Base-by-base conservation (phyloP, 1,140 invertebrate genomes). In the Drosophila chauvacae region DNA sequence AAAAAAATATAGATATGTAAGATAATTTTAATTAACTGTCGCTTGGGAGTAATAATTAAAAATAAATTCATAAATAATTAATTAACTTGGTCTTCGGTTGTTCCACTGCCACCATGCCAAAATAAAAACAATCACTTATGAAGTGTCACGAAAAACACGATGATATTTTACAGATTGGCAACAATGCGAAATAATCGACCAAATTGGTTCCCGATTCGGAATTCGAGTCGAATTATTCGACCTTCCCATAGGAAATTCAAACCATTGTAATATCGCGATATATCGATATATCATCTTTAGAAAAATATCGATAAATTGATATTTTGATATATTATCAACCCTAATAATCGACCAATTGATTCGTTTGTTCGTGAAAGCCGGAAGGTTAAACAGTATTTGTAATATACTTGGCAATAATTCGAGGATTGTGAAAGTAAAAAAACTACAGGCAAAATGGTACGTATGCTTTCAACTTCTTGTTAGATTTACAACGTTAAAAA, bases 301-400 rank as follows among this genome's bases (percentile, higher is more conserved):
- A 33, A 33, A 33, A 33, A 33, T 33, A 33, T 33, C 30, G 30
- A 33, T 33, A 33, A 2, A 33, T 33, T 33, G 30, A 33, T 33
- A 33, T 33, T 33, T 33, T 33, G 30, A 33, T 33, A 33, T 33
- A 10, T 33, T 33, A 33, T 33, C 30, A 33, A 33, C 30, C 30
- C 30, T 33, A 66, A 66, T 66, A 66, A 66, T 35, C 58, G 62
- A 70, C 50, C 68, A 71, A 80, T 83, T 80, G 76, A 80, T 84
- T 84, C 69, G 81, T 83, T 80, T 83, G 81, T 83, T 83, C 81
- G 62, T 73, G 73, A 75, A 66, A 80, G 81, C 63, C 81, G 68
- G 77, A 77, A 70, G 64, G 68, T 64, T 70, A 74, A 85, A 59
- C 75, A 84, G 82, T 81, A 85, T 85, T 85, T 85, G 55, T 85